Evolutionary conservation across 2,888 invertebrate genomes (phyloP), one percentile per base, ranked within the genome.

Genomic region (Scaptomyza parva): DNA sequence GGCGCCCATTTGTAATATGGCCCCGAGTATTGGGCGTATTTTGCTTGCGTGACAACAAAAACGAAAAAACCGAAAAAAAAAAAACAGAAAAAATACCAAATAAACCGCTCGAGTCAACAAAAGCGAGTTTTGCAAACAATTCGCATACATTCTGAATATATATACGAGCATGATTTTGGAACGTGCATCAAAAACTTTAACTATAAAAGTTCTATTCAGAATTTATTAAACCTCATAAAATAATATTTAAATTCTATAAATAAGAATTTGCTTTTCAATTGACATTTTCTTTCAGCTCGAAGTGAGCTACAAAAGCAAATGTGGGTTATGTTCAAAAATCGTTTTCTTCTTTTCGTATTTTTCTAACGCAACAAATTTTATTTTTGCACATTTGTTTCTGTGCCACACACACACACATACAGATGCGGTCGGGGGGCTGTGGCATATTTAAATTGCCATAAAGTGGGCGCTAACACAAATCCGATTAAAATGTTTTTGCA

Each of bases 1-100:
- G 41, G 55, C 62, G 55, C 47, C 47, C 55, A 59, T 57, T 70
- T 58, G 64, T 39, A 67, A 75, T 59, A 44, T 40, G 39, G 43
- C 39, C 39, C 30, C 47, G n/a, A 24, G 39, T 20, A 59, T 58
- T 60, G 44, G 11, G 28, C 55, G 43, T 20, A 35, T 55, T 12
- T 22, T 12, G 37, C 3, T 9, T 9, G 9, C 60, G 48, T 48
- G 60, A 9, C 60, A 41, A 1, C n/a, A 33, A 47, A 8, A 22
- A n/a, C n/a, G n/a, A n/a, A n/a, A n/a, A n/a, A n/a, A n/a, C n/a
- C n/a, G n/a, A n/a, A n/a, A n/a, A n/a, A n/a, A n/a, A n/a, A n/a
- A n/a, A n/a, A n/a, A n/a, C n/a, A n/a, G n/a, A n/a, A n/a, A n/a
- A n/a, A n/a, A n/a, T n/a, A n/a, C n/a, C n/a, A n/a, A n/a, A n/a